Conservation (phyloP, 1,140 invertebrate genomes). For the Megalonaias nervosa region DNA sequence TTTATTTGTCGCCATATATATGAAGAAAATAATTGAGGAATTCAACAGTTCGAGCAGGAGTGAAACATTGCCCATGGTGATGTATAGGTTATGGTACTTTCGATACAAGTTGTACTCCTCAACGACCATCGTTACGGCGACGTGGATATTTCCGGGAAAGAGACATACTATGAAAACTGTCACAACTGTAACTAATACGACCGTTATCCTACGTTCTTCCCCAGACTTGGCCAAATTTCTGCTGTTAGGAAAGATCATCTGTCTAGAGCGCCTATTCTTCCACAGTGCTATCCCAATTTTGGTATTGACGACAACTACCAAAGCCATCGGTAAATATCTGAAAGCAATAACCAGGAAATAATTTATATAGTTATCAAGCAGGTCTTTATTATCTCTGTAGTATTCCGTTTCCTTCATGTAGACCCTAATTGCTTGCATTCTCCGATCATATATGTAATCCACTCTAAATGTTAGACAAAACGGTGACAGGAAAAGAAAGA, state of each 20-base stretch:
- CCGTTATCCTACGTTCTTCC: constrained; percentile 21
- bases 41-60: constrained; percentile 22
- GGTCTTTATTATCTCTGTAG: constrained; percentile 2
- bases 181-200: constrained; percentile 22
- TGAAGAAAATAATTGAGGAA: constrained; percentile 31
- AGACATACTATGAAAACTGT: constrained; percentile 28
- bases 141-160: constrained; percentile 18
- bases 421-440: background rate
- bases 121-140: background rate
- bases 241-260: constrained; percentile 6
- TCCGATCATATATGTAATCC: background rate
- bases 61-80: constrained; percentile 14
- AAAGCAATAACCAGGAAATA: constrained; percentile 20
- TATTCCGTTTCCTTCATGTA: constrained; percentile 6
- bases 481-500: background rate
- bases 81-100: constrained; percentile 24
- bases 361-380: constrained; percentile 17
- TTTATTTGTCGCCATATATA: constrained; percentile 33
- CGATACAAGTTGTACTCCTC: constrained; percentile 10
- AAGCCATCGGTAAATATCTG: constrained; percentile 19
- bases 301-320: constrained; percentile 22
- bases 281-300: constrained; percentile 10
- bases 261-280: constrained; percentile 22
- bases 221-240: background rate
- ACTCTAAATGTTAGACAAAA: background rate